These are phyloP conservation scores for Aproaerema taeniolella DNA, from an alignment of 2,888 invertebrate genomes.

Conservation along the genomic window DNA sequence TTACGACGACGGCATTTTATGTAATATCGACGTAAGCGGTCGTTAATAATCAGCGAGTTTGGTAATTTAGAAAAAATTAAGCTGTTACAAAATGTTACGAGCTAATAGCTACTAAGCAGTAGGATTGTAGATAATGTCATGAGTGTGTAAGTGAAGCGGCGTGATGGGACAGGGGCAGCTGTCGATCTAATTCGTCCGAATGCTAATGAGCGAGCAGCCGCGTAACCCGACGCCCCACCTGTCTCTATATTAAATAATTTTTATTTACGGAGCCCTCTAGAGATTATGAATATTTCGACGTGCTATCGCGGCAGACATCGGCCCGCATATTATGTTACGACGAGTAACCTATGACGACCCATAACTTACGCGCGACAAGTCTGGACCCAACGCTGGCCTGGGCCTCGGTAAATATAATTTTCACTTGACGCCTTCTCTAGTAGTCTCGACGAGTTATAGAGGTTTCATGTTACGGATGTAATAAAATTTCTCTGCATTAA, in stretches of 20 bases:
- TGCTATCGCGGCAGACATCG: constrained; percentile 55
- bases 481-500: constrained; percentile 11
- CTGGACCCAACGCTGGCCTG: constrained; percentile 23
- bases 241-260: constrained; percentile 68
- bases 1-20: no score
- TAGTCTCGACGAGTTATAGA: constrained; percentile 34
- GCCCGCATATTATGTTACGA: constrained; percentile 63
- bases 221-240: constrained; percentile 71
- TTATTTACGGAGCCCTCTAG: constrained; percentile 66
- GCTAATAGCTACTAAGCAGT: constrained; percentile 46
- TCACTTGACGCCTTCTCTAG: constrained; percentile 44
- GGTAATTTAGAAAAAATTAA: not conserved
- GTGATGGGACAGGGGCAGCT: constrained; percentile 60
- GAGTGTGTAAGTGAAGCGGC: constrained; percentile 35
- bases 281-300: constrained; percentile 65
- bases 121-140: constrained; percentile 64
- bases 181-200: constrained; percentile 62
- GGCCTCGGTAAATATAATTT: constrained; percentile 34
- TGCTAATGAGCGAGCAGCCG: constrained; percentile 48
- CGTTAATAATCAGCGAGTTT: no score
- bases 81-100: constrained; percentile 27
- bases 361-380: constrained; percentile 41
- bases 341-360: constrained; percentile 49
- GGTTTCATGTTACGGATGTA: constrained; percentile 25
- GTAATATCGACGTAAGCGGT: no score